Percentiles rank a stretch among this genome's conserved stretches.
These are phyloP conservation scores for Mercenaria mercenaria DNA, from an alignment of 1,140 invertebrate genomes.

Conservation along the genomic window DNA sequence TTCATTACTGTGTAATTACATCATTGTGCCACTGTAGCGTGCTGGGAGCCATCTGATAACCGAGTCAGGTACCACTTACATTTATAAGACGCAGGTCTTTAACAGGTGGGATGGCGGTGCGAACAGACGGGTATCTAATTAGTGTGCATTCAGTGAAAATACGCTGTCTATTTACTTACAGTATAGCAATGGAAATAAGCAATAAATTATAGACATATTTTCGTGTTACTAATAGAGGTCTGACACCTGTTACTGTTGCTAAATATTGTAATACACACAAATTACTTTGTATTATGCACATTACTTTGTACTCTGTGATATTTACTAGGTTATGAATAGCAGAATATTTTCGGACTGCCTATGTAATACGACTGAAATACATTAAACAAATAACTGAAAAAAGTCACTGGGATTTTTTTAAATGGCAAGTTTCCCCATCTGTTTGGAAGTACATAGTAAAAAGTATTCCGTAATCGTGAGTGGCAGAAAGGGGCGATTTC, in stretches of 20 bases:
- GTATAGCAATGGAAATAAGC: neutral
- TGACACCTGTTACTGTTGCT: neutral
- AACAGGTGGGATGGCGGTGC: constrained; percentile 30
- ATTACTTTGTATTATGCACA: too few relatives aligned
- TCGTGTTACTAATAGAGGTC: neutral
- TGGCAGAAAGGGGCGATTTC: too few relatives aligned
- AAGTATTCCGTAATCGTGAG: too few relatives aligned
- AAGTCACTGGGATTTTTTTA: too few relatives aligned
- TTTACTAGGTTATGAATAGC: too few relatives aligned
- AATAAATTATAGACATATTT: neutral
- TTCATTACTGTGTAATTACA: constrained; percentile 30
- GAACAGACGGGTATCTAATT: constrained; percentile 38
- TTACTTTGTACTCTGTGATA: too few relatives aligned
- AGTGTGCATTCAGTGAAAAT: neutral
- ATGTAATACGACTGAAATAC: too few relatives aligned
- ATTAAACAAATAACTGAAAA: too few relatives aligned
- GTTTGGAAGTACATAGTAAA: too few relatives aligned
- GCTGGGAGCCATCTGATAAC: neutral
- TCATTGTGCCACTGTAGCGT: neutral
- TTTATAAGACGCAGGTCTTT: neutral
- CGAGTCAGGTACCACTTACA: neutral
- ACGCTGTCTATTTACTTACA: neutral
- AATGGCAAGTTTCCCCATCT: too few relatives aligned
- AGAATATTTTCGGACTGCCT: too few relatives aligned
- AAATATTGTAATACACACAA: too few relatives aligned